Evolutionary conservation across 64 coral and sea anemone genomes (phyloP).

Genomic region (Platygyra sinensis): DNA sequence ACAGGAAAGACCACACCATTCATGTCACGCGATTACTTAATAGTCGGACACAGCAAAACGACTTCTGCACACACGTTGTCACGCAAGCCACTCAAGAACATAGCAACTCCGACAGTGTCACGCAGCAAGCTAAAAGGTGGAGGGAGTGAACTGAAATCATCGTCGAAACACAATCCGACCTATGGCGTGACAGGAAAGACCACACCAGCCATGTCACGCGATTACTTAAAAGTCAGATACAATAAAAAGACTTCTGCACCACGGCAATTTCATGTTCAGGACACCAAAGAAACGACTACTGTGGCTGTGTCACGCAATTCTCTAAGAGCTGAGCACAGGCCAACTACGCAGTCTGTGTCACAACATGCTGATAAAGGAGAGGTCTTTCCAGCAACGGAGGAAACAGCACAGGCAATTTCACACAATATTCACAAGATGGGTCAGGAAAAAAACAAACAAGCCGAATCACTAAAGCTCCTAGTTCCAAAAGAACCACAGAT

Average conservation of each 20-base stretch:
- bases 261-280: neutral
- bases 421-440: neutral
- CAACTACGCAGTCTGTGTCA: no score
- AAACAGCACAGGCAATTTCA: neutral
- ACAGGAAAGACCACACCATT: neutral
- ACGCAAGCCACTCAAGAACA: neutral
- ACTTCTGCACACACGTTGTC: neutral
- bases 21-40: neutral
- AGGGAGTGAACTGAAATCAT: neutral
- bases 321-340: neutral
- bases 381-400: no score
- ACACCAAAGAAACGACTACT: neutral
- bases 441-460: neutral
- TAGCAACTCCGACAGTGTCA: neutral
- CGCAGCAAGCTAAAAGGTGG: neutral
- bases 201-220: neutral
- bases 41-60: neutral
- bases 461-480: neutral
- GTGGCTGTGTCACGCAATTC: neutral
- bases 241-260: neutral
- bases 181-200: neutral
- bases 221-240: neutral
- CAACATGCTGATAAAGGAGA: no score
- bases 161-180: no score
- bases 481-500: neutral